phyloP scores from a whole-genome alignment of 2,888 invertebrate species.

The Noctua fimbriata region DNA sequence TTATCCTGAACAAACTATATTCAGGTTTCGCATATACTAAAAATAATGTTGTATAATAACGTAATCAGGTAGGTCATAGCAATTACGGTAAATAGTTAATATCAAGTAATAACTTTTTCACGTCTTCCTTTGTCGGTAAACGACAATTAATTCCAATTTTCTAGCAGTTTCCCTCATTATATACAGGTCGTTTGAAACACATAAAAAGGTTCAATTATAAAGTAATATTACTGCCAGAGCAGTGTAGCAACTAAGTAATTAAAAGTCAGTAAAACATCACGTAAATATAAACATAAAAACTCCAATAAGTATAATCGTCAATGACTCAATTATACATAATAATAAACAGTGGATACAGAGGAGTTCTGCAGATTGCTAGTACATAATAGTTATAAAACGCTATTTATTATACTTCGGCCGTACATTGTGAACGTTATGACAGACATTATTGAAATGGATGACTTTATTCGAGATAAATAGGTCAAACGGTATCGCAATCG shows the following conservation, averaged over 20 bases:
- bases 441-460: conserved; percentile 88
- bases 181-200: conserved; percentile 7
- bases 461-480: conserved; percentile 87
- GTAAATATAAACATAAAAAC: conserved; percentile 64
- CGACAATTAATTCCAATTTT: conserved; percentile 34
- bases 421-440: conserved; percentile 83
- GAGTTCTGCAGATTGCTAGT: conserved; percentile 64
- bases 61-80: conserved; percentile 20
- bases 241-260: conserved; percentile 50
- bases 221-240: not conserved
- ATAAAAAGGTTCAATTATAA: conserved; percentile 24
- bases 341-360: conserved; percentile 45
- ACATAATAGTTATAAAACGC: conserved; percentile 77
- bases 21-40: too few species aligned
- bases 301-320: conserved; percentile 60
- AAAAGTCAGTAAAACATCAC: conserved; percentile 59
- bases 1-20: too few species aligned
- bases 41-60: too few species aligned
- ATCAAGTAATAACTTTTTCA: conserved; percentile 22
- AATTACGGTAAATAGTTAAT: conserved; percentile 23
- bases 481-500: conserved; percentile 84
- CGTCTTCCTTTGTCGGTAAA: conserved; percentile 23
- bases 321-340: conserved; percentile 69
- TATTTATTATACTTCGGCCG: conserved; percentile 77
- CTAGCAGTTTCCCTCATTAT: conserved; percentile 35